Evolutionary conservation across 2,888 invertebrate genomes (phyloP).

Genomic region (Rotaria macrura): DNA sequence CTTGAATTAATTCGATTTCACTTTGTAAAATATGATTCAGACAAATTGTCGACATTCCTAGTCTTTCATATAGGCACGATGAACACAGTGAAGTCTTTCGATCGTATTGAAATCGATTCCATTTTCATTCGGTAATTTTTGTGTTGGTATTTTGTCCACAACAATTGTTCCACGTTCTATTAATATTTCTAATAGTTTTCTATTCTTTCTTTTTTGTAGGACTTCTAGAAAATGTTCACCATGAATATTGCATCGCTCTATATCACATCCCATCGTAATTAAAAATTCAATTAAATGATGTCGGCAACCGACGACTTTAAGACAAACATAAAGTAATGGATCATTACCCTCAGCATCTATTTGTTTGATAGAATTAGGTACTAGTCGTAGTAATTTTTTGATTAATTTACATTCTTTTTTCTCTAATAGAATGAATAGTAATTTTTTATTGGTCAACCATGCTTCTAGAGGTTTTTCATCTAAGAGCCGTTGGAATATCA

Average conservation of each 20-base stretch:
- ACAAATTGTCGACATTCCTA: no score
- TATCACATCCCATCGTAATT: background rate
- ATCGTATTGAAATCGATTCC: no score
- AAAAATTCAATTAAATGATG: background rate
- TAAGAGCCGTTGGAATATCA: background rate
- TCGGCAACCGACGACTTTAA: background rate
- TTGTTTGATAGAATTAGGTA: background rate
- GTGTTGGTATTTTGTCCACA: no score
- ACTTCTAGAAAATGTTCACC: background rate
- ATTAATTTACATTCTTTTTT: slow-evolving; percentile 12
- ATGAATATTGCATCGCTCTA: background rate
- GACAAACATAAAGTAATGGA: background rate
- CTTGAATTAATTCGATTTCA: no score
- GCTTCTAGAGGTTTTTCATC: background rate
- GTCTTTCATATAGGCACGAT: no score
- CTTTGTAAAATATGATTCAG: no score
- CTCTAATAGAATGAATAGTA: background rate
- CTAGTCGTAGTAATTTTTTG: background rate
- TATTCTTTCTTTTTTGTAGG: background rate
- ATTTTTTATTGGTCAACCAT: background rate
- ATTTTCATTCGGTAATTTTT: no score
- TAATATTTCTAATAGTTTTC: background rate
- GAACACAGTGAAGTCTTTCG: no score
- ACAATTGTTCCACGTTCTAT: background rate
- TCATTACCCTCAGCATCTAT: background rate